Evolutionary conservation across 2,888 invertebrate genomes (phyloP), one percentile per base, ranked within the genome.

Genomic region (Torymus auratus): DNA sequence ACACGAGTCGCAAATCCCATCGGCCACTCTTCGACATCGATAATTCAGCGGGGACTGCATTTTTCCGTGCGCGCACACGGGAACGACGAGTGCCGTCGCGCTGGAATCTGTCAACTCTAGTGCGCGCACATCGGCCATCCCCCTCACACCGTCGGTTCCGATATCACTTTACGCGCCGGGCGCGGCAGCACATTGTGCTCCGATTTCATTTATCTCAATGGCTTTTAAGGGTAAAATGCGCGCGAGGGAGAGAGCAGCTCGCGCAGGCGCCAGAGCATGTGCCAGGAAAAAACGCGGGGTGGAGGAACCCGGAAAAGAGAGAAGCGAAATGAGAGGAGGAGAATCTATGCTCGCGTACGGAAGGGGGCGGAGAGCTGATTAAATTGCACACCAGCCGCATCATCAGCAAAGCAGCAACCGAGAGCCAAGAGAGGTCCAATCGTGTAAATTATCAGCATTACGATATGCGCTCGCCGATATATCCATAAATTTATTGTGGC

Each of bases 201-300:
- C 52, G 53, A 67, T 78, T 78, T 72, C 28, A 78, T 78, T 67
- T 78, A 65, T 67, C 72, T 60, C 28, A n/a, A 67, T 62, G 52
- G 67, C 50, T 72, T 78, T 72, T 41, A 72, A 78, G 50, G 67
- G 10, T 53, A 17, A 58, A 65, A 65, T 41, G 5, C 60, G 20
- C 14, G 20, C 23, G 28, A 3, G 13, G 10, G 7, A 15, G 2
- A 5, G 20, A 50, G 4, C 1, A 10, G 1, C n/a, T 15, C 12
- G 20, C 13, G 53, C 53, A 53, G 11, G 20, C 13, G n/a, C 3
- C 55, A 4, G 2, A 20, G 2, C n/a, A 41, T 41, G 41, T 10
- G n/a, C 17, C 7, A 13, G 13, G 3, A 14, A 73, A 64, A 50
- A 60, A 41, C 41, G 41, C 7, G 41, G 41, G 7, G 5, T 41